Evolutionary conservation across 2,797 vertebrate genomes (phyloP).

Genomic region (Enteromius paludinosus): DNA sequence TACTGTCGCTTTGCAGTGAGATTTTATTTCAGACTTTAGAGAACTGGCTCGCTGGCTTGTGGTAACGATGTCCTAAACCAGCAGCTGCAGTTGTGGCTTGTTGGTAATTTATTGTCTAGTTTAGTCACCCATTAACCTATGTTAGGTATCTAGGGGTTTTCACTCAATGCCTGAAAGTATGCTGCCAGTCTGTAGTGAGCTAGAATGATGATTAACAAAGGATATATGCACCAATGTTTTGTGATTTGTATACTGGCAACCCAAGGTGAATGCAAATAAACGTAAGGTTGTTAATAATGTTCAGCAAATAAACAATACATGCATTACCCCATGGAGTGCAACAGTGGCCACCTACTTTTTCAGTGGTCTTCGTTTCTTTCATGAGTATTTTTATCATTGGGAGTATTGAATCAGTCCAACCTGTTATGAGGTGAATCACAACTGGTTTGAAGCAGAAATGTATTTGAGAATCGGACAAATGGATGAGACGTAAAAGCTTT

Average conservation of each 20-base stretch:
- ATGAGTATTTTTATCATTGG: not conserved
- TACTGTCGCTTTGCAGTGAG: conserved; percentile 30
- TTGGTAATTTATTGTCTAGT: conserved; percentile 27
- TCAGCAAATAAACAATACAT: not conserved
- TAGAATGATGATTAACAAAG: not conserved
- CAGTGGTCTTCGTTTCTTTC: too few species aligned
- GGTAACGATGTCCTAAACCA: not conserved
- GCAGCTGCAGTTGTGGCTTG: not conserved
- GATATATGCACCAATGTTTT: not conserved
- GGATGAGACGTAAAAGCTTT: not conserved
- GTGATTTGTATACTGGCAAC: not conserved
- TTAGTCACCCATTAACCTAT: conserved; percentile 37
- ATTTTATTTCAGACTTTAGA: not conserved
- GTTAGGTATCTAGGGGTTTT: conserved; percentile 11
- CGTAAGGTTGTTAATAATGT: not conserved
- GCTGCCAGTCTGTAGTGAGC: not conserved
- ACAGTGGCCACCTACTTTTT: not conserved
- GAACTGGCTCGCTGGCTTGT: not conserved
- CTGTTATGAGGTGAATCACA: not conserved
- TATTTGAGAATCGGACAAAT: not conserved
- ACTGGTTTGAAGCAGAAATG: not conserved
- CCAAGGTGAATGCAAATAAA: not conserved
- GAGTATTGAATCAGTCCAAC: not conserved
- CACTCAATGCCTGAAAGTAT: not conserved
- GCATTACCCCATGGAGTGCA: not conserved